Conservation (phyloP, 2,113 vertebrate genomes). For the Xiphophorus couchianus region DNA sequence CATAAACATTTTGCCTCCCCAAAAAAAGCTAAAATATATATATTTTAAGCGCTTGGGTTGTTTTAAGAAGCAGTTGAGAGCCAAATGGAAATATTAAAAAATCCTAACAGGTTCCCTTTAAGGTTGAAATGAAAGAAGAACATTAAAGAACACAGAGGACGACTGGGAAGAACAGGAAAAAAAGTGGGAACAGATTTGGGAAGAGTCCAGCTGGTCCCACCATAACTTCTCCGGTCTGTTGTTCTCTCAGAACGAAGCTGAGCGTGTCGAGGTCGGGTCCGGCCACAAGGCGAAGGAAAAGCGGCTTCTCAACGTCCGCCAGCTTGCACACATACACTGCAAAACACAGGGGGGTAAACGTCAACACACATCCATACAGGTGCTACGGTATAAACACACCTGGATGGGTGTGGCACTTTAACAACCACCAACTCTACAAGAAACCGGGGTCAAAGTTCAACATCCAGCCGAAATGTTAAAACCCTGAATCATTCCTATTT, state of each 20-base stretch:
- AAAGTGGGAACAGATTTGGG: not conserved
- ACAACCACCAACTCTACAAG: constrained; percentile 26
- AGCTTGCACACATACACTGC: constrained; percentile 94
- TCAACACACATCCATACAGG: constrained; percentile 14
- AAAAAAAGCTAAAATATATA: too few species aligned
- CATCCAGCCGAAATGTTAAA: not conserved
- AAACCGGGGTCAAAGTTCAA: not conserved
- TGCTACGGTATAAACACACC: constrained; percentile 15
- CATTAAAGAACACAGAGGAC: too few species aligned
- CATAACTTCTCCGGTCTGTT: constrained; percentile 94
- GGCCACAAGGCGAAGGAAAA: constrained; percentile 91
- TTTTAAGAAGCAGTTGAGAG: too few species aligned
- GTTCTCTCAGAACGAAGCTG: constrained; percentile 93
- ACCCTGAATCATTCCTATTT: not conserved
- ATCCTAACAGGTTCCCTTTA: too few species aligned
- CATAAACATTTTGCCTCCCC: too few species aligned
- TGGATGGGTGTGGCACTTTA: constrained; percentile 29
- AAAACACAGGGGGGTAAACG: constrained; percentile 30
- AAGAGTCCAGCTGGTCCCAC: constrained; percentile 61
- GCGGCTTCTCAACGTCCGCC: constrained; percentile 88
- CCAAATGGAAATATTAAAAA: too few species aligned
- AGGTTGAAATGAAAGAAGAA: too few species aligned
- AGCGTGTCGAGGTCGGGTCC: constrained; percentile 89
- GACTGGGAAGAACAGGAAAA: not conserved
- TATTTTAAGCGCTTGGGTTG: too few species aligned